phyloP scores from a whole-genome alignment of 1,140 invertebrate species.

The Agrypnia vestita region DNA sequence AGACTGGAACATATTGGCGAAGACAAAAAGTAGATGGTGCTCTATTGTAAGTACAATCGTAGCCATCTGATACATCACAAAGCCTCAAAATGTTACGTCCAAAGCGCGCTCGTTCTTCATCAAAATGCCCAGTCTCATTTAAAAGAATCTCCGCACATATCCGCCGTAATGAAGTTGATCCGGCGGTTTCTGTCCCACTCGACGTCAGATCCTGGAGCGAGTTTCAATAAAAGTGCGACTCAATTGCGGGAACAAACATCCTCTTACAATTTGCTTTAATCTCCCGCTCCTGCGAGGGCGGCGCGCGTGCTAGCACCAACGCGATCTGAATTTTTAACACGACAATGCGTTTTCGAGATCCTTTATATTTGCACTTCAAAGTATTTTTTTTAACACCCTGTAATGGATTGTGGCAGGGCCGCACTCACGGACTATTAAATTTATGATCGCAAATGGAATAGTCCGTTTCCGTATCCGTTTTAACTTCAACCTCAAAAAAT shows the following conservation, averaged over 20 bases:
- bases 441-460: no score
- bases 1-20: no score
- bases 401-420: slow-evolving; percentile 53
- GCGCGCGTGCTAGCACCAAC: slow-evolving; percentile 29
- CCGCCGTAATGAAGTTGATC: neutral
- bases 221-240: slow-evolving; percentile 26
- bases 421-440: neutral
- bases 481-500: no score
- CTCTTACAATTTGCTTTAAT: slow-evolving; percentile 15
- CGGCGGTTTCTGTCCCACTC: neutral
- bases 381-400: slow-evolving; percentile 52
- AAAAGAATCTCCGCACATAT: neutral
- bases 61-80: no score
- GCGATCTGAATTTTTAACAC: slow-evolving; percentile 57
- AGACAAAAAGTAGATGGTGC: no score
- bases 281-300: neutral
- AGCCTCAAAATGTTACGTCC: no score
- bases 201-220: neutral
- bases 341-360: slow-evolving; percentile 53
- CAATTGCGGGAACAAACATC: slow-evolving; percentile 36
- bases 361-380: slow-evolving; percentile 60
- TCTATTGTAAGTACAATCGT: no score
- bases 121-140: neutral
- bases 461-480: no score
- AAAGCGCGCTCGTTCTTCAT: no score